Evolutionary conservation across 2,113 vertebrate species (phyloP).

Genomic region (Equus przewalskii): DNA sequence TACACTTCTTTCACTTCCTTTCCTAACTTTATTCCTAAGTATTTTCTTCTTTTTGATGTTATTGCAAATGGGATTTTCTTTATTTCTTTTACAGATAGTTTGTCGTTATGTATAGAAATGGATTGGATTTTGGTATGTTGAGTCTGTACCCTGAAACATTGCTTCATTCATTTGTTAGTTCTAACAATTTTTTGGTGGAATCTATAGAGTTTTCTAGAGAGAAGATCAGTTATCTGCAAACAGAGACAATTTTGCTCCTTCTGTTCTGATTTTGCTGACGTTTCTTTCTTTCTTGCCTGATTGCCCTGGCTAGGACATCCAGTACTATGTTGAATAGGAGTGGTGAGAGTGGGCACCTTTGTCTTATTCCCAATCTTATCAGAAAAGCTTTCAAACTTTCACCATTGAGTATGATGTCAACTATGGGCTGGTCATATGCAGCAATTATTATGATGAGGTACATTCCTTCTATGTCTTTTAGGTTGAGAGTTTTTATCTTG

Average conservation of each 20-base stretch:
- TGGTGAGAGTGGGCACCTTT: not conserved
- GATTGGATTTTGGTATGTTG: not conserved
- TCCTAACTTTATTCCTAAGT: not conserved
- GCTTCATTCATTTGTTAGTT: not conserved
- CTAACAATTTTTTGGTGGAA: not conserved
- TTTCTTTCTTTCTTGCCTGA: not conserved
- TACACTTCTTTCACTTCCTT: not conserved
- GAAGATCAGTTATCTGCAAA: not conserved
- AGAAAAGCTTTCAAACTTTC: not conserved
- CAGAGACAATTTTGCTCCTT: not conserved
- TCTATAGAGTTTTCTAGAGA: not conserved
- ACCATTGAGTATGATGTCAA: not conserved
- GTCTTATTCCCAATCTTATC: not conserved
- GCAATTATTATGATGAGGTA: not conserved
- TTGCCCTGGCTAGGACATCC: not conserved
- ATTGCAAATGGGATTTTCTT: not conserved
- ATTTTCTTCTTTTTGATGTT: not conserved
- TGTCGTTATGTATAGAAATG: not conserved
- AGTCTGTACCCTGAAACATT: not conserved
- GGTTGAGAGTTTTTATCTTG: not conserved
- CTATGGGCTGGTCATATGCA: not conserved
- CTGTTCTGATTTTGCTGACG: not conserved
- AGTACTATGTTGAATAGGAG: not conserved
- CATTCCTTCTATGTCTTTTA: not conserved
- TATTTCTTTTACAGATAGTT: not conserved